Evolutionary conservation across 2,113 vertebrate genomes (phyloP).

Genomic region (Stercorarius parasiticus): DNA sequence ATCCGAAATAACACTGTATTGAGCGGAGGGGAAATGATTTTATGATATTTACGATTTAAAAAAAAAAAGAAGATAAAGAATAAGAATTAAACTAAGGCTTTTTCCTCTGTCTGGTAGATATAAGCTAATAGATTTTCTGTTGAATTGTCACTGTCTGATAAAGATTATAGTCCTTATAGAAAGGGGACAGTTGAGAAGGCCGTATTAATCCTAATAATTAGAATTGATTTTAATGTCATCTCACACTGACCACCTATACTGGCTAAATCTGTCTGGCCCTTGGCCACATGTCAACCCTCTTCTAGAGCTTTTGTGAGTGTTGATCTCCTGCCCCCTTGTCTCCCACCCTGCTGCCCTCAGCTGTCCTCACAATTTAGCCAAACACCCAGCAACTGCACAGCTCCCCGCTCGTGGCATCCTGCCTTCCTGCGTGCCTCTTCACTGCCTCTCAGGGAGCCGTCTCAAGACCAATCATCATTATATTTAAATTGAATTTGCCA

Average conservation of each 20-base stretch:
- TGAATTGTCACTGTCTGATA: background rate
- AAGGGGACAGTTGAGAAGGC: background rate
- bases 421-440: fast-evolving
- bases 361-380: background rate
- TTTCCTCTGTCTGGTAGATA: background rate
- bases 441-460: too few relatives aligned
- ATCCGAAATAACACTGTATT: fast-evolving
- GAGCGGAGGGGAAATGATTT: background rate
- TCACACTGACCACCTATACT: background rate
- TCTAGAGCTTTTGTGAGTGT: background rate
- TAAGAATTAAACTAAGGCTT: background rate
- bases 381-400: fast-evolving
- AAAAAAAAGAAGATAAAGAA: background rate
- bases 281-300: background rate
- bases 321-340: fast-evolving
- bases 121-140: background rate
- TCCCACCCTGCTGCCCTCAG: background rate
- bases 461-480: background rate
- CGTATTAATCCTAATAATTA: background rate
- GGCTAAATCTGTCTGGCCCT: background rate
- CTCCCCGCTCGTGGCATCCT: fast-evolving
- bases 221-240: background rate
- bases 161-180: background rate
- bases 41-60: background rate
- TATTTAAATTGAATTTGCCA: background rate